phyloP scores from a whole-genome alignment of 2,797 vertebrate genomes.

The Tenualosa thibaudeaui region DNA sequence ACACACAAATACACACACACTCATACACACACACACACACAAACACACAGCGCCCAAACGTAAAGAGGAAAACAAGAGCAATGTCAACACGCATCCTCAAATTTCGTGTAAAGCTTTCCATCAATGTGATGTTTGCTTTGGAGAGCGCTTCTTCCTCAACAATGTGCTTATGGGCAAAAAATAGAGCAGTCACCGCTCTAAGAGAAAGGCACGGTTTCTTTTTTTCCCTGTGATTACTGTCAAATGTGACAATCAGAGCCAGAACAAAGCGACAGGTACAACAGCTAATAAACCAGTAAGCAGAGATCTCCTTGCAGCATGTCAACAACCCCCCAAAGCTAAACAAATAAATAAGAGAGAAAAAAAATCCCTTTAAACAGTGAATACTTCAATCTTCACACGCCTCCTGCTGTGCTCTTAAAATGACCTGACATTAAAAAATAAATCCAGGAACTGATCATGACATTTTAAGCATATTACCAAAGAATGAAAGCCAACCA shows the following conservation, averaged over 20 bases:
- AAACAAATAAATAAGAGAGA: neutral
- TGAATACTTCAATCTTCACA: conserved; percentile 5
- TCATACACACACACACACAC: conserved; percentile 36
- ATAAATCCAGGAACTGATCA: conserved; percentile 34
- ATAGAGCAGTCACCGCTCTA: conserved; percentile 15
- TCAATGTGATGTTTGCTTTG: neutral
- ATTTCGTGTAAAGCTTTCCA: conserved; percentile 7
- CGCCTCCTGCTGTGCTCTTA: neutral
- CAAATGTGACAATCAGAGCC: conserved; percentile 5
- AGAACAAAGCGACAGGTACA: conserved; percentile 17
- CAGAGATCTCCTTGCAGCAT: neutral
- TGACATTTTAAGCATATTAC: conserved; percentile 47
- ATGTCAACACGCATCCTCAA: conserved; percentile 40
- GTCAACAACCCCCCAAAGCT: neutral
- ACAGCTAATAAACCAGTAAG: neutral
- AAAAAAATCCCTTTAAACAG: neutral
- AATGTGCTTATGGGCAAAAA: conserved; percentile 19
- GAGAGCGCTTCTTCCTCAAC: neutral
- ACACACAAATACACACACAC: conserved; percentile 13
- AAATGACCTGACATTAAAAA: conserved; percentile 29
- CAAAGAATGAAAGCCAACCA: conserved; percentile 41
- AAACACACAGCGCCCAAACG: conserved; percentile 36
- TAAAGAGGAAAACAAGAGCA: neutral
- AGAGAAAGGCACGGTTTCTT: neutral
- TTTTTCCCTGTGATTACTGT: neutral